phyloP scores from a whole-genome alignment of 2,113 vertebrate genomes.

The Heloderma charlesbogerti region DNA sequence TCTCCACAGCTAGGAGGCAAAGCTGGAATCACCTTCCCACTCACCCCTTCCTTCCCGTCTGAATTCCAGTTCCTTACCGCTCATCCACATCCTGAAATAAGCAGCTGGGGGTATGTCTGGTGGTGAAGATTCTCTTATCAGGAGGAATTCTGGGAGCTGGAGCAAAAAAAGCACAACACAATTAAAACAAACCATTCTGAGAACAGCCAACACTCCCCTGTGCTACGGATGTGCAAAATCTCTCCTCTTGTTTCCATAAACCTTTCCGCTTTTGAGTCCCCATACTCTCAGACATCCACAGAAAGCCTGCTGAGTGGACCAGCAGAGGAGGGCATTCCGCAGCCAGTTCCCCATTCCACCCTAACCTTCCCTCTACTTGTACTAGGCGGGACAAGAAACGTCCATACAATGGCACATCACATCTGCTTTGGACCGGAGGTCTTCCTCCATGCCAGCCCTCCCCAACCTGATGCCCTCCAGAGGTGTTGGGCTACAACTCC shows the following conservation, averaged over 20 bases:
- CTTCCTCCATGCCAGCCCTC: neutral
- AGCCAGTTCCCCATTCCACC: too few relatives aligned
- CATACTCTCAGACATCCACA: neutral
- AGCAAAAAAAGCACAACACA: too few relatives aligned
- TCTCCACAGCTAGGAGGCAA: neutral
- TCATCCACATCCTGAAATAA: constrained; percentile 93
- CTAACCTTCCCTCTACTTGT: too few relatives aligned
- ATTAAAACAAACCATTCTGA: neutral
- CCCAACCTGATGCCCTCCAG: too few relatives aligned
- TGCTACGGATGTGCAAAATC: neutral
- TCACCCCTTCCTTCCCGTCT: neutral
- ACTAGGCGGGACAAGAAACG: neutral
- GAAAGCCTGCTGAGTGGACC: too few relatives aligned
- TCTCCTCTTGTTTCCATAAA: neutral
- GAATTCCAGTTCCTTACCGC: constrained; percentile 67
- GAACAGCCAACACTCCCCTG: neutral
- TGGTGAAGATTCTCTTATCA: constrained; percentile 92
- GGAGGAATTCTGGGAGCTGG: constrained; percentile 90
- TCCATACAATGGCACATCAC: neutral
- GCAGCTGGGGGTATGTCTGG: constrained; percentile 90
- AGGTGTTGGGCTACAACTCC: too few relatives aligned
- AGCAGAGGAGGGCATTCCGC: too few relatives aligned
- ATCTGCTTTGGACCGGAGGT: neutral
- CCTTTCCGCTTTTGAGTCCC: neutral
- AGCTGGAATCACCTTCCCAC: too few relatives aligned